phyloP scores from a whole-genome alignment of 2,888 invertebrate genomes.

The Eilema caniola region DNA sequence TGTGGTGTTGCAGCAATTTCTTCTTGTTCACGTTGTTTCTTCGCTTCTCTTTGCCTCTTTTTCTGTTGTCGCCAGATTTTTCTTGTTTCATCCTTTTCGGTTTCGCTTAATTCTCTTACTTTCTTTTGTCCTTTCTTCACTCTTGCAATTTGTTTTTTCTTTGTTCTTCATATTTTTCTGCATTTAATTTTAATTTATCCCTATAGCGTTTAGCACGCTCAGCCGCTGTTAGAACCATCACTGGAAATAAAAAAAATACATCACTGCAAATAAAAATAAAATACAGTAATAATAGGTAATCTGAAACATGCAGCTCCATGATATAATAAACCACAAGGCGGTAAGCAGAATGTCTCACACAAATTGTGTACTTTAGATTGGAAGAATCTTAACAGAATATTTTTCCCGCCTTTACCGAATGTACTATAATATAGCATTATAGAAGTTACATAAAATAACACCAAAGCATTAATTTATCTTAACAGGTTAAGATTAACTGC shows the following conservation, averaged over 20 bases:
- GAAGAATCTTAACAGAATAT: no score
- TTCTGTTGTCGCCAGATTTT: slow-evolving; percentile 26
- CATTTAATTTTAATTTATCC: slow-evolving; percentile 16
- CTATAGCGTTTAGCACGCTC: slow-evolving; percentile 16
- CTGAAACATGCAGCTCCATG: neutral
- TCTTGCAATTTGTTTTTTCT: slow-evolving; percentile 21
- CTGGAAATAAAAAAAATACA: slow-evolving; percentile 1
- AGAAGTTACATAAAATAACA: neutral
- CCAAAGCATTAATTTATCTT: slow-evolving; percentile 3
- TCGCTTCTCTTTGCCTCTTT: slow-evolving; percentile 13
- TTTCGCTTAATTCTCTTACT: slow-evolving; percentile 19
- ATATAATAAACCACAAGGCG: no score
- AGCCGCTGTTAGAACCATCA: slow-evolving; percentile 9
- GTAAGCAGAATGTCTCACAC: no score
- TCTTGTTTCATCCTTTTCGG: slow-evolving; percentile 19
- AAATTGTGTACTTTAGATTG: no score
- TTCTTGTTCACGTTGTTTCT: slow-evolving; percentile 13
- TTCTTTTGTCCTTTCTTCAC: slow-evolving; percentile 16
- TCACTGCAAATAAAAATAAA: slow-evolving; percentile 15
- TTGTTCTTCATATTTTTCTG: slow-evolving; percentile 20
- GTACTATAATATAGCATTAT: no score
- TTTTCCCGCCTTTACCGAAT: no score
- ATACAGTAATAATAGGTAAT: slow-evolving; percentile 21
- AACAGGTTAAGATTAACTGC: slow-evolving; percentile 3
- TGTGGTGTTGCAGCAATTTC: neutral